These are phyloP conservation scores for Schizopygopsis pylzovi DNA, from an alignment of 2,797 vertebrate species.

Conservation along the genomic window DNA sequence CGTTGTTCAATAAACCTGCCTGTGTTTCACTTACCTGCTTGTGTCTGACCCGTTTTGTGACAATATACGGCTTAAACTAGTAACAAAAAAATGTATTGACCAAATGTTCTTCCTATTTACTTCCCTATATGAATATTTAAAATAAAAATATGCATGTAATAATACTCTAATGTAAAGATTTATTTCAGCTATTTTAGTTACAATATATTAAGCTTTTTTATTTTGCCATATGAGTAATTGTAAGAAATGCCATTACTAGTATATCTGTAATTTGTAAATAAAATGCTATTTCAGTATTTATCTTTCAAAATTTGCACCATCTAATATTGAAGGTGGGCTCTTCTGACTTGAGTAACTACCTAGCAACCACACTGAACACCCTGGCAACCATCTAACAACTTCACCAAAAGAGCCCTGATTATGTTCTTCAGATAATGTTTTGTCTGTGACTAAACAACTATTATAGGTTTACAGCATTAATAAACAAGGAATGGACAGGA, in stretches of 20 bases:
- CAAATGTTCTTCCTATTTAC: not conserved
- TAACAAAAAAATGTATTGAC: not conserved
- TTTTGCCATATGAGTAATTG: not conserved
- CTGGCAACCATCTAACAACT: too few species aligned
- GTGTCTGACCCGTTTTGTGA: too few species aligned
- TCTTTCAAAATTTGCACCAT: too few species aligned
- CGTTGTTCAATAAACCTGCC: too few species aligned
- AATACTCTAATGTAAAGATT: not conserved
- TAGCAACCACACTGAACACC: too few species aligned
- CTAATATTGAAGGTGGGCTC: too few species aligned
- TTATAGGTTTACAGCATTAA: not conserved
- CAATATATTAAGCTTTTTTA: not conserved
- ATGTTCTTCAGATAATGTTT: not conserved
- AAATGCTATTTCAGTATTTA: too few species aligned
- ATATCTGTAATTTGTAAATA: too few species aligned
- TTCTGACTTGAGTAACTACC: too few species aligned
- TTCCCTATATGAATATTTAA: not conserved
- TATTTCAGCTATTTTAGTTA: not conserved
- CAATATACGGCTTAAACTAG: not conserved
- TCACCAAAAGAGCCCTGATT: not conserved
- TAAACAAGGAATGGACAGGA: not conserved
- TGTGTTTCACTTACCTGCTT: too few species aligned
- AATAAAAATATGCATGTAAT: not conserved
- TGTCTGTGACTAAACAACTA: not conserved
- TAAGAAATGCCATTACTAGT: not conserved